Percentiles rank a stretch among this genome's conserved stretches.
These are phyloP conservation scores for Rhabdomys pumilio DNA, from an alignment of 2,797 vertebrate genomes.

Conservation along the genomic window DNA sequence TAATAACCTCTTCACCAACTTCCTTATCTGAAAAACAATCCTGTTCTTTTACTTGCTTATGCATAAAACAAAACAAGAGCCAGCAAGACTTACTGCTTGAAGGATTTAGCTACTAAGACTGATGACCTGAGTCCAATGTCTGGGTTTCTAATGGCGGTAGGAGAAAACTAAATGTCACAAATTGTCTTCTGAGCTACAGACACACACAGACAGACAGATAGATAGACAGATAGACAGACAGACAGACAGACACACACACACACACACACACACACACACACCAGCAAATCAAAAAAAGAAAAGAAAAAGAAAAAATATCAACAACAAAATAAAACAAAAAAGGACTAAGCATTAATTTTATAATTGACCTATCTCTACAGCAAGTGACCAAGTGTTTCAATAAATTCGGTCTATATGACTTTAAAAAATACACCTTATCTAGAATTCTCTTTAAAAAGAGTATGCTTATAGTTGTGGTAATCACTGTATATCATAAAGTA, in stretches of 20 bases:
- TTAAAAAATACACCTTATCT: constrained; percentile 18
- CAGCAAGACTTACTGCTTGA: background rate
- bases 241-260: background rate
- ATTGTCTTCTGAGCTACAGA: background rate
- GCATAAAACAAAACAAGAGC: background rate
- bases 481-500: background rate
- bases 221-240: background rate
- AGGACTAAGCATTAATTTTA: background rate
- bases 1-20: background rate
- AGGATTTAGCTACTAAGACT: background rate
- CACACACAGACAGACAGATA: background rate
- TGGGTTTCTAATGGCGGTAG: background rate
- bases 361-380: background rate
- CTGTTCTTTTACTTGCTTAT: background rate
- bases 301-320: background rate
- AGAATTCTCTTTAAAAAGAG: background rate
- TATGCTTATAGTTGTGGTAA: background rate
- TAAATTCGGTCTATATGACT: background rate
- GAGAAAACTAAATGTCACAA: too few species aligned
- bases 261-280: background rate
- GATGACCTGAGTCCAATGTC: too few species aligned
- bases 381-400: background rate
- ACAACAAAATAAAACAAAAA: background rate
- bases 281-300: background rate
- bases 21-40: background rate